Evolutionary conservation across 2,888 invertebrate species (phyloP), one percentile per base, ranked within the genome.

Genomic region (Dysmachus trigonus): DNA sequence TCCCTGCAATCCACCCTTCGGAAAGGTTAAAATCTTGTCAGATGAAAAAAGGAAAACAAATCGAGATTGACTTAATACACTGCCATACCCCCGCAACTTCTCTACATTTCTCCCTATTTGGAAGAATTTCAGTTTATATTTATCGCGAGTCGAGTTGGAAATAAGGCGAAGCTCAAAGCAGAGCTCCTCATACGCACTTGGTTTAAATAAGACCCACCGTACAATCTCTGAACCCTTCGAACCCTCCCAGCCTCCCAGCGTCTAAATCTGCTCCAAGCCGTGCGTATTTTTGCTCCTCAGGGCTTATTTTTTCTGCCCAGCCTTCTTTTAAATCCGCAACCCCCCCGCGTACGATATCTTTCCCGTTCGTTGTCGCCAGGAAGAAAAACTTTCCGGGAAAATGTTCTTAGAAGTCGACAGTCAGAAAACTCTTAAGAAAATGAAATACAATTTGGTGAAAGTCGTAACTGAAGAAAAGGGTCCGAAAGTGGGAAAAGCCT

Each of bases 391-490:
- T 79, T 79, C 47, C 79, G n/a, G 79, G 27, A 27, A 79, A 38
- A 47, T 79, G 51, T 79, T 41, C 31, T 51, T 30, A 51, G 47
- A 79, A 79, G 79, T 79, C 79, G 79, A 79, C 79, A 79, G 79
- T 79, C 79, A 79, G 79, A 41, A 47, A 27, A 79, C 79, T 47
- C 79, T 79, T 79, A 79, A 79, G 79, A 79, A 79, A 79, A 79
- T 79, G 79, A 79, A 79, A 79, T 79, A 79, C 79, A 79, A 79
- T 79, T 79, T 79, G 47, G 47, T 5, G 51, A 79, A 31, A 79
- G 79, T 79, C 79, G 79, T 79, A 79, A 79, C 79, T 47, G 30
- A n/a, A 79, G 76, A 79, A 79, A 79, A 79, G 79, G 79, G 41
- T 51, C 79, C 41, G 47, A 79, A 51, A 79, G 79, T 79, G 41